Evolutionary conservation across 2,113 vertebrate species (phyloP).

Genomic region (Fulmarus glacialis): DNA sequence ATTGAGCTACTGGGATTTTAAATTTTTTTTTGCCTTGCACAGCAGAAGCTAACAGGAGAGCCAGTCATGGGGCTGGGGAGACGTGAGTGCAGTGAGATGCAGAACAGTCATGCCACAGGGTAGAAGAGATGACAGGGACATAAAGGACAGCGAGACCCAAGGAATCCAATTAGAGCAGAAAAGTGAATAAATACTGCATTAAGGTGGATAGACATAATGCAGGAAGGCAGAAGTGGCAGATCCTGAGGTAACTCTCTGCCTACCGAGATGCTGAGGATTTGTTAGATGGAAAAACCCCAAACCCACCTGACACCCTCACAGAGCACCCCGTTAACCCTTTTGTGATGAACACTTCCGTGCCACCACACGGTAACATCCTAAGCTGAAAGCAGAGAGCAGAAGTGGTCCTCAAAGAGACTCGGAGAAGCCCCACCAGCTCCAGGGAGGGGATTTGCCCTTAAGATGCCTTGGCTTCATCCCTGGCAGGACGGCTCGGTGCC

Average conservation of each 20-base stretch:
- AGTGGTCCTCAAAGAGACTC: neutral
- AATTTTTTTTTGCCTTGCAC: neutral
- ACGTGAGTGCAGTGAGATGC: neutral
- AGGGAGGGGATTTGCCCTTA: neutral
- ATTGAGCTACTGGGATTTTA: neutral
- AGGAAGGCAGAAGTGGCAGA: neutral
- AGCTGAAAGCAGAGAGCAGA: neutral
- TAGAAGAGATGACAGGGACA: neutral
- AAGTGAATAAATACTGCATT: neutral
- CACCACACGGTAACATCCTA: neutral
- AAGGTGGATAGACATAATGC: neutral
- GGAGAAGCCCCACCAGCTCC: neutral
- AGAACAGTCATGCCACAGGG: neutral
- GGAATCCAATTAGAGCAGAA: neutral
- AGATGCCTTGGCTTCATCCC: neutral
- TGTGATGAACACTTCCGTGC: neutral
- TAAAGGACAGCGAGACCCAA: neutral
- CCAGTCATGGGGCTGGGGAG: neutral
- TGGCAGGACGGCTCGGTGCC: accelerated
- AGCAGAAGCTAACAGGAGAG: neutral
- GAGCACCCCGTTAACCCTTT: neutral
- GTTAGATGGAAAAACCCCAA: neutral
- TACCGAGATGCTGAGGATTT: neutral
- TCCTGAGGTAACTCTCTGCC: neutral
- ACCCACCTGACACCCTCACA: no score